These are phyloP conservation scores for Mechanitis messenoides DNA, from an alignment of 2,888 invertebrate genomes.

Conservation along the genomic window DNA sequence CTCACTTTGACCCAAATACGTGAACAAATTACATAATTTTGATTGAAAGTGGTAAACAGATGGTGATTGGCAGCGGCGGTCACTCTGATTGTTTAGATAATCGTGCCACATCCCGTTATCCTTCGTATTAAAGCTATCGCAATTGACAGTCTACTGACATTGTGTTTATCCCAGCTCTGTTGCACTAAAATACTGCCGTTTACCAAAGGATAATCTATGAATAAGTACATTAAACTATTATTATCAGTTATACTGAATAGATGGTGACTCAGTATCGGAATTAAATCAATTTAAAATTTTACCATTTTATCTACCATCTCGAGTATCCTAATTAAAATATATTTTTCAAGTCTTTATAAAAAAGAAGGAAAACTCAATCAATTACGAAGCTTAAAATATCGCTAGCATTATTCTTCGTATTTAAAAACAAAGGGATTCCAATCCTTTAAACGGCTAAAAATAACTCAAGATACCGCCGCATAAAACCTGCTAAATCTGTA, in stretches of 20 bases:
- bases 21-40: background rate
- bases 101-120: slow-evolving; percentile 47
- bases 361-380: slow-evolving; percentile 51
- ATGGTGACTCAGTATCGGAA: slow-evolving; percentile 16
- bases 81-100: slow-evolving; percentile 52
- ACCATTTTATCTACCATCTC: slow-evolving; percentile 47
- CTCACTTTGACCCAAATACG: background rate
- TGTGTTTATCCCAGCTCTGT: slow-evolving; percentile 17
- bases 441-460: slow-evolving; percentile 67
- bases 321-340: slow-evolving; percentile 56
- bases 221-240: too few relatives aligned
- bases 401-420: slow-evolving; percentile 56
- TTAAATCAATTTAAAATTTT: slow-evolving; percentile 41
- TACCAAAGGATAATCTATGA: slow-evolving; percentile 3
- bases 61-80: slow-evolving; percentile 18
- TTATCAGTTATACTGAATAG: too few relatives aligned
- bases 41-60: slow-evolving; percentile 7
- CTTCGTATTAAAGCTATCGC: slow-evolving; percentile 43
- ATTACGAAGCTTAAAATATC: slow-evolving; percentile 69
- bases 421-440: slow-evolving; percentile 57
- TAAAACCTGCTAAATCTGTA: slow-evolving; percentile 59
- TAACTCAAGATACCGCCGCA: slow-evolving; percentile 64
- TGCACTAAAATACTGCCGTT: slow-evolving; percentile 37
- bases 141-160: slow-evolving; percentile 28
- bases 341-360: slow-evolving; percentile 46